A percentile compares a stretch with the other conserved stretches of the same genome.
phyloP scores from a whole-genome alignment of 1,140 invertebrate genomes.

The Pogonomyrmex californicus region DNA sequence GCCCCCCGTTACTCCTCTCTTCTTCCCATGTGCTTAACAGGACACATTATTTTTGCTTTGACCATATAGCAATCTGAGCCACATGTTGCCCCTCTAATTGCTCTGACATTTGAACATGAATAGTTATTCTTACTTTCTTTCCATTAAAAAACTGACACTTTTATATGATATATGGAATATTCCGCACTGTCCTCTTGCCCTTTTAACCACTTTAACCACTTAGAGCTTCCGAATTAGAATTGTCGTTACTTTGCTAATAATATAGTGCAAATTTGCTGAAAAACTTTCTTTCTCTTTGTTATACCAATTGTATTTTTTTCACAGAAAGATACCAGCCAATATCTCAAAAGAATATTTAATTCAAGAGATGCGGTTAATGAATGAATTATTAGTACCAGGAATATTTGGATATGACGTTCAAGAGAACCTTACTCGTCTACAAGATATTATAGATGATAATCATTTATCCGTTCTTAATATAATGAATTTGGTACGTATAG shows the following conservation, averaged over 20 bases:
- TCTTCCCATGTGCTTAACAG: no score
- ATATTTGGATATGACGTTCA: constrained; percentile 63
- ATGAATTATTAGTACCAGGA: constrained; percentile 76
- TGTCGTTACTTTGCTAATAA: neutral
- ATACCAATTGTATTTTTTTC: constrained; percentile 51
- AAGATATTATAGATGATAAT: constrained; percentile 83
- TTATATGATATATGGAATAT: no score
- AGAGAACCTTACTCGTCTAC: constrained; percentile 78
- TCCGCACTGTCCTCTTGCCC: no score
- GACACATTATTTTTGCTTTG: no score
- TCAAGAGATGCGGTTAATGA: constrained; percentile 73
- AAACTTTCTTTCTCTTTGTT: neutral
- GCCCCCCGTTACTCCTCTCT: no score
- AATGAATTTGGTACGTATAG: constrained; percentile 70
- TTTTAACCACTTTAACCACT: no score
- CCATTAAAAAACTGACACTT: no score
- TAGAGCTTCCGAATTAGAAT: no score
- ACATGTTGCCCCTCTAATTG: no score
- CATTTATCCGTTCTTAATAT: constrained; percentile 80
- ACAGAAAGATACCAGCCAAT: constrained; percentile 58
- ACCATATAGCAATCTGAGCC: no score
- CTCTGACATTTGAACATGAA: no score
- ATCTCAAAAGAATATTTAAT: constrained; percentile 71
- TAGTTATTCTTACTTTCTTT: no score
- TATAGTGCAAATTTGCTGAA: neutral